Conservation (phyloP, 2,113 vertebrate species). For the Brevimyrus niger region DNA sequence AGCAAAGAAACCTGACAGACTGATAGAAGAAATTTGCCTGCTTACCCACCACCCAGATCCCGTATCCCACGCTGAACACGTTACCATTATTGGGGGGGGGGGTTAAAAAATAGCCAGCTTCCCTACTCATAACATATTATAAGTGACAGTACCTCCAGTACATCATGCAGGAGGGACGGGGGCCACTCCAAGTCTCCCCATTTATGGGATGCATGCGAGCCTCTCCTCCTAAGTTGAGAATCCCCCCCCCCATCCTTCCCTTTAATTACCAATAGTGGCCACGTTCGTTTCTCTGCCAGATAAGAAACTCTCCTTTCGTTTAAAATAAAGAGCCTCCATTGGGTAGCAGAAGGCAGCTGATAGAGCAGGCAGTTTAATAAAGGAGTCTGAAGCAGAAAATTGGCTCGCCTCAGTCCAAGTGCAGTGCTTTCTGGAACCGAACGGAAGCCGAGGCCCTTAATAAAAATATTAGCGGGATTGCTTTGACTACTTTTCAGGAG, state of each 20-base stretch:
- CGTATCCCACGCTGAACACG: background rate
- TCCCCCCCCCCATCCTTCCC: slow-evolving; percentile 13
- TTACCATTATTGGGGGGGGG: background rate
- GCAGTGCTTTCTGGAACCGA: slow-evolving; percentile 50
- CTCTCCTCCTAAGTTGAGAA: slow-evolving; percentile 25
- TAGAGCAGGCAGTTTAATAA: slow-evolving; percentile 58
- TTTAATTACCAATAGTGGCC: slow-evolving; percentile 41
- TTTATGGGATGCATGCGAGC: slow-evolving; percentile 40
- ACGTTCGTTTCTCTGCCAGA: slow-evolving; percentile 40
- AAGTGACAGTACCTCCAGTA: background rate
- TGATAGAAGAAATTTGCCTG: background rate
- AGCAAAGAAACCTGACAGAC: slow-evolving; percentile 21
- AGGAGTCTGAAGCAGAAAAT: slow-evolving; percentile 65
- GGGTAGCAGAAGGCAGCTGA: slow-evolving; percentile 49
- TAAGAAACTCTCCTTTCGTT: slow-evolving; percentile 67
- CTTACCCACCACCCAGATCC: background rate
- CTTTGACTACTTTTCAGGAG: slow-evolving; percentile 35
- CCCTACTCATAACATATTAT: background rate
- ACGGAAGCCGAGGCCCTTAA: slow-evolving; percentile 60
- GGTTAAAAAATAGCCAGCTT: background rate
- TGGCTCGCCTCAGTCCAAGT: slow-evolving; percentile 47
- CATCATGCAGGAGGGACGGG: background rate
- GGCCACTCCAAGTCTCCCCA: slow-evolving; percentile 31
- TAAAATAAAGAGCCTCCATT: slow-evolving; percentile 68
- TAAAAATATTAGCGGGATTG: slow-evolving; percentile 59